Evolutionary conservation across 2,113 vertebrate genomes (phyloP), one percentile per base, ranked within the genome.

Genomic region (Gymnobelideus leadbeateri): DNA sequence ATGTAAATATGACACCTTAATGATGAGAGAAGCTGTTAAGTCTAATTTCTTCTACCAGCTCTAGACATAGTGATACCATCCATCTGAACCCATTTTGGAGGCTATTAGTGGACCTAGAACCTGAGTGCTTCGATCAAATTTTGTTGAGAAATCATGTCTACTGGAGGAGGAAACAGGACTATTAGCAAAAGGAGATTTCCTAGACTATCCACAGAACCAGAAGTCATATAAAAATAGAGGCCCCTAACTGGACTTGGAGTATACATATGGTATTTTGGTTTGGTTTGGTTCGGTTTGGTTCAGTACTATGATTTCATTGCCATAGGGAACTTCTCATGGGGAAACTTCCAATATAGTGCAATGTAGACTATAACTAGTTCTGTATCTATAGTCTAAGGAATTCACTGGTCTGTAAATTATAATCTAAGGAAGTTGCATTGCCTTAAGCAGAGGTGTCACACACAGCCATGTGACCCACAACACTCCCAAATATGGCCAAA

Each of bases 51-150:
- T 57, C 54, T 23, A n/a, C 2, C 52, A 92, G 92, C 8, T 25
- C 26, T 23, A 8, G 77, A 37, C 77, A 61, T 68, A 89, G 31
- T 91, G 19, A 90, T 53, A 14, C 7, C 89, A 31, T 49, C 93
- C 57, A 93, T 28, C 89, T 92, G 61, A 95, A 92, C 77, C 84
- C 25, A 49, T 51, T 54, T 91, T 92, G 84, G 89, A 94, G 57
- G 89, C 1, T 14, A 25, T 11, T 92, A 53, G 55, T 57, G 95
- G 93, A 21, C 37, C 51, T 46, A 90, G 52, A 68, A 68, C n/a
- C 12, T 51, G 26, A 25, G n/a, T 25, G 31, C n/a, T 91, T 2
- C 53, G 61, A 51, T 61, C 37, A 49, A 2, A 51, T 4, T 93
- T 28, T 57, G 10, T 23, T 54, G 68, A 92, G 50, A 94, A 91